A percentile compares a stretch with the other conserved stretches of the same genome.
Evolutionary conservation across 2,888 invertebrate genomes (phyloP).

Genomic region (Gryllus longicercus): DNA sequence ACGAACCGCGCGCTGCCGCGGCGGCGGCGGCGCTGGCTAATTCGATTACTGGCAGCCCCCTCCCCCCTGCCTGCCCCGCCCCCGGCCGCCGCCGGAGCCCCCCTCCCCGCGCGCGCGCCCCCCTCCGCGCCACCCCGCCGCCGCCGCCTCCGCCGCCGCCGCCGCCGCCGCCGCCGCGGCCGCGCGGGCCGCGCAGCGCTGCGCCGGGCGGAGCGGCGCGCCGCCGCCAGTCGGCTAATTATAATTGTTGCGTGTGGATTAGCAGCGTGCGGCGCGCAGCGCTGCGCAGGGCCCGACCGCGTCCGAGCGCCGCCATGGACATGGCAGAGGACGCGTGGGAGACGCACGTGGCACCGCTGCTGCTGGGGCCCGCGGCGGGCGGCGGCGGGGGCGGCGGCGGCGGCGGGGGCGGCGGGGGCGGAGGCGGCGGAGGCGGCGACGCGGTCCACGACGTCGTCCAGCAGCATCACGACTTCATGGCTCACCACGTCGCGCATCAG

Average conservation of each 20-base stretch:
- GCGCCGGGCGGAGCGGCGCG: slow-evolving; percentile 47
- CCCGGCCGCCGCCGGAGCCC: slow-evolving; percentile 25
- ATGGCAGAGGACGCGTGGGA: slow-evolving; percentile 49
- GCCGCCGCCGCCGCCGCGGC: slow-evolving; percentile 40
- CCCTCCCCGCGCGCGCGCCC: slow-evolving; percentile 39
- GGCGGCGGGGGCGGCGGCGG: slow-evolving; percentile 46
- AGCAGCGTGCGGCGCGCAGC: slow-evolving; percentile 47
- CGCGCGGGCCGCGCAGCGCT: slow-evolving; percentile 53
- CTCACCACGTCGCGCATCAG: neutral
- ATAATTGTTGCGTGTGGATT: slow-evolving; percentile 17
- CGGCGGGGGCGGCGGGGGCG: slow-evolving; percentile 26
- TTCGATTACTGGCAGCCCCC: slow-evolving; percentile 44
- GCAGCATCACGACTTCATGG: neutral
- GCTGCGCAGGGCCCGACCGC: neutral
- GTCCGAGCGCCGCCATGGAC: slow-evolving; percentile 33
- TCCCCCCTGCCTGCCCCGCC: slow-evolving; percentile 46
- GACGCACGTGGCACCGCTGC: slow-evolving; percentile 57
- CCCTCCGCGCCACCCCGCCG: slow-evolving; percentile 45
- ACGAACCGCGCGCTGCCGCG: neutral
- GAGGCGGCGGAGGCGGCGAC: slow-evolving; percentile 27
- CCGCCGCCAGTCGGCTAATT: slow-evolving; percentile 31
- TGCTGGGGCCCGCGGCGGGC: slow-evolving; percentile 48
- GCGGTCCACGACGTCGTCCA: neutral
- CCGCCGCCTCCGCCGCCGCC: slow-evolving; percentile 44
- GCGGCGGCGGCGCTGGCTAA: slow-evolving; percentile 22